phyloP scores from a whole-genome alignment of 2,113 vertebrate species.

The Calyptommatus sinebrachiatus region DNA sequence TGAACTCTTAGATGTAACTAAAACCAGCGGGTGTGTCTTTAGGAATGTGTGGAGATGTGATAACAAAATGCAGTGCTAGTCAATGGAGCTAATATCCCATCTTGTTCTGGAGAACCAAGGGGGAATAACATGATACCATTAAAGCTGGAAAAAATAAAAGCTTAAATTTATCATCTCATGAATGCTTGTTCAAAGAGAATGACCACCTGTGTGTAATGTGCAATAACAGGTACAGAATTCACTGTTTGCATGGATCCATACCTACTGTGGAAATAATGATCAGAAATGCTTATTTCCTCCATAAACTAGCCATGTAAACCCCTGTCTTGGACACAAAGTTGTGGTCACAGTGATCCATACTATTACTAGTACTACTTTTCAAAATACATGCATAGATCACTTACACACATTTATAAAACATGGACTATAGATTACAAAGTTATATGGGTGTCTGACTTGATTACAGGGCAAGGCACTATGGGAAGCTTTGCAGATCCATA shows the following conservation, averaged over 20 bases:
- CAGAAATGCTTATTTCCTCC: no score
- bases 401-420: no score
- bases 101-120: not conserved
- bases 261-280: not conserved
- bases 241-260: no score
- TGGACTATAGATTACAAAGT: no score
- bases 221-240: not conserved
- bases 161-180: not conserved
- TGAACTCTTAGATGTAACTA: slow-evolving; percentile 34
- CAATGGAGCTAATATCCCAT: not conserved
- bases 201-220: not conserved
- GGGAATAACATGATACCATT: not conserved
- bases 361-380: no score
- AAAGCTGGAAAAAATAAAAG: not conserved
- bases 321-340: no score
- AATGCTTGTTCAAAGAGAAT: not conserved
- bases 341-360: no score
- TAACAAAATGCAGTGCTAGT: slow-evolving; percentile 9
- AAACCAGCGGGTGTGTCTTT: slow-evolving; percentile 28
- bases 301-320: no score
- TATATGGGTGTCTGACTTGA: no score
- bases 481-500: no score
- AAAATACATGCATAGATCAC: no score
- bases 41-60: slow-evolving; percentile 26
- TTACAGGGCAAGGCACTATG: no score